These are phyloP conservation scores for Myotis pilosus DNA, from an alignment of 2,797 vertebrate genomes.

Conservation along the genomic window DNA sequence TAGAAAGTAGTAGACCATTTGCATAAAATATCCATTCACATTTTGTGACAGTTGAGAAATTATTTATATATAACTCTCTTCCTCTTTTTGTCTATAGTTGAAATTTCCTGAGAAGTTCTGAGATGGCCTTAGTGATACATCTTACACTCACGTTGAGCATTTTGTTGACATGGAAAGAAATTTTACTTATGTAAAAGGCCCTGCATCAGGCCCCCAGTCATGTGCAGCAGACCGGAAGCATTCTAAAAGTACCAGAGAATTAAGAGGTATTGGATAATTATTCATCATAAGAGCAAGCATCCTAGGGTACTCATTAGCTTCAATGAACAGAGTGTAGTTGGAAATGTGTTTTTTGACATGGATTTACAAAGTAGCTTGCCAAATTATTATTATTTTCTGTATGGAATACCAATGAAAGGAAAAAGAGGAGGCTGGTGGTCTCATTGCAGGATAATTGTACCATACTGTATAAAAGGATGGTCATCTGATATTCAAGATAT, in stretches of 20 bases:
- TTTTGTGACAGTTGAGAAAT: slow-evolving; percentile 39
- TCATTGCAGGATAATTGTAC: background rate
- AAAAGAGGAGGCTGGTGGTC: background rate
- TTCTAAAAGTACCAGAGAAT: slow-evolving; percentile 46
- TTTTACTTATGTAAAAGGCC: background rate
- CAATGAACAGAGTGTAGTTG: slow-evolving; percentile 38
- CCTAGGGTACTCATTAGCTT: slow-evolving; percentile 62
- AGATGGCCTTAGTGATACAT: background rate
- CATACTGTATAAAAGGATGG: background rate
- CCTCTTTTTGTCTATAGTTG: background rate
- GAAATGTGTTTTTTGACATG: slow-evolving; percentile 56
- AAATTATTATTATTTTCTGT: slow-evolving; percentile 44
- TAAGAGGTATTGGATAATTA: slow-evolving; percentile 47
- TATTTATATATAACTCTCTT: slow-evolving; percentile 16
- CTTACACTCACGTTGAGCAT: background rate
- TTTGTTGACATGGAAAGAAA: background rate
- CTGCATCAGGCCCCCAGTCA: background rate
- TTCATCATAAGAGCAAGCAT: background rate
- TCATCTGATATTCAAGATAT: slow-evolving; percentile 22
- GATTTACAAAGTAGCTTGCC: slow-evolving; percentile 62
- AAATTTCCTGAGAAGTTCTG: background rate
- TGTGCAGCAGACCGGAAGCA: background rate
- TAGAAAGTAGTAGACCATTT: background rate
- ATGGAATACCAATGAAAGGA: slow-evolving; percentile 37
- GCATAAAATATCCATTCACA: background rate